These are phyloP conservation scores for Cyprinus carpio DNA, from an alignment of 2,113 vertebrate species.

Conservation along the genomic window DNA sequence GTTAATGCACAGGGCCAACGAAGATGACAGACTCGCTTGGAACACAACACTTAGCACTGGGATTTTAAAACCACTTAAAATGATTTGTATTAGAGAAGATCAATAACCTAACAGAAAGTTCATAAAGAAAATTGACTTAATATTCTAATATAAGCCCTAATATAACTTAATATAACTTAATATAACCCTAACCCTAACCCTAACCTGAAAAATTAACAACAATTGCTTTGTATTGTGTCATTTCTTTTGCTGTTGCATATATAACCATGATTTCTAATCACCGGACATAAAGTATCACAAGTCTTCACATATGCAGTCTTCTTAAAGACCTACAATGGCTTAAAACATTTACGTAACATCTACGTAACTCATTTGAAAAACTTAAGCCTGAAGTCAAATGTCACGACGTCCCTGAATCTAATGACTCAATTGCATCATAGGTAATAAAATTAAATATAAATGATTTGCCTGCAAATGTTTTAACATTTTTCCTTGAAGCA, in stretches of 20 bases:
- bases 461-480: not conserved
- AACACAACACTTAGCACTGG: not conserved
- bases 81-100: not conserved
- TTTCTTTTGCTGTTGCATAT: not conserved
- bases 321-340: no score
- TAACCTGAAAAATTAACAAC: not conserved
- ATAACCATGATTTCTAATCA: not conserved
- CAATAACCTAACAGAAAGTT: not conserved
- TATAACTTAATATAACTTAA: no score
- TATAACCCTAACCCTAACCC: no score
- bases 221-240: not conserved
- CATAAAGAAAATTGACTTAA: not conserved
- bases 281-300: not conserved
- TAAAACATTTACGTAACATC: no score
- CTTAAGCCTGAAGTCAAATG: slow-evolving; percentile 5
- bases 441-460: not conserved
- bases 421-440: not conserved
- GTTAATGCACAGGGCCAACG: not conserved
- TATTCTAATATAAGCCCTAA: no score
- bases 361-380: not conserved
- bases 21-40: not conserved
- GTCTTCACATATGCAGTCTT: no score
- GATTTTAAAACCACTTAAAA: not conserved
- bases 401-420: not conserved
- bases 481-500: not conserved